Evolutionary conservation across 2,113 vertebrate species (phyloP).

Genomic region (Eupsittula cactorum): DNA sequence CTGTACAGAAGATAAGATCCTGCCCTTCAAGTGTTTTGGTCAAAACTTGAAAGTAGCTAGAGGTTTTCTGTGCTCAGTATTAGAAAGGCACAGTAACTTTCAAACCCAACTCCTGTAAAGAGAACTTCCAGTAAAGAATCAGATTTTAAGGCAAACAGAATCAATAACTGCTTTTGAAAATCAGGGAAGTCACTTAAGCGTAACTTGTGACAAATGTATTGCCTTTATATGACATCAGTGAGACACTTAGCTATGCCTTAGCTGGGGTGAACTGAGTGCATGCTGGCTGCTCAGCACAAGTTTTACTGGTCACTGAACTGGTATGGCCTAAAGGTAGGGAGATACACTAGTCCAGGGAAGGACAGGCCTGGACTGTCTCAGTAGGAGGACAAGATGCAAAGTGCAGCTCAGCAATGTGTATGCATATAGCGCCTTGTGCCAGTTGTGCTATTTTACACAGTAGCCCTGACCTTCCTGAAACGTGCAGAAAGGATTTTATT

Average conservation of each 20-base stretch:
- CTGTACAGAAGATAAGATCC: neutral
- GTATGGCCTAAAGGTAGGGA: neutral
- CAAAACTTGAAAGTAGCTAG: neutral
- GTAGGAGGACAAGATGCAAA: neutral
- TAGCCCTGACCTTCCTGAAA: neutral
- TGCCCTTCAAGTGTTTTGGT: neutral
- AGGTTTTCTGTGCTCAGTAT: neutral
- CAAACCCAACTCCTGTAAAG: neutral
- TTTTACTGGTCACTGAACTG: neutral
- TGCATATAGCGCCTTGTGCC: neutral
- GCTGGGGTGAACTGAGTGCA: neutral
- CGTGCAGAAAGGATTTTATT: neutral
- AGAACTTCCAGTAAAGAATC: neutral
- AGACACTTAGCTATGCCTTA: neutral
- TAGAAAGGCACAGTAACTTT: neutral
- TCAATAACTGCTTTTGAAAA: neutral
- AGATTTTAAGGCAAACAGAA: neutral
- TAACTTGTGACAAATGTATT: neutral
- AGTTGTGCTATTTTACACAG: rapidly evolving
- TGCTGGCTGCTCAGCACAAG: neutral
- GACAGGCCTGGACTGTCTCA: neutral
- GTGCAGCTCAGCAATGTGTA: neutral
- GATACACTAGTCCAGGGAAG: neutral
- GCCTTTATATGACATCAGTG: neutral
- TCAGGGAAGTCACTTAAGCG: rapidly evolving